These are phyloP conservation scores for Murina feae DNA, from an alignment of 2,113 vertebrate species.

Conservation along the genomic window DNA sequence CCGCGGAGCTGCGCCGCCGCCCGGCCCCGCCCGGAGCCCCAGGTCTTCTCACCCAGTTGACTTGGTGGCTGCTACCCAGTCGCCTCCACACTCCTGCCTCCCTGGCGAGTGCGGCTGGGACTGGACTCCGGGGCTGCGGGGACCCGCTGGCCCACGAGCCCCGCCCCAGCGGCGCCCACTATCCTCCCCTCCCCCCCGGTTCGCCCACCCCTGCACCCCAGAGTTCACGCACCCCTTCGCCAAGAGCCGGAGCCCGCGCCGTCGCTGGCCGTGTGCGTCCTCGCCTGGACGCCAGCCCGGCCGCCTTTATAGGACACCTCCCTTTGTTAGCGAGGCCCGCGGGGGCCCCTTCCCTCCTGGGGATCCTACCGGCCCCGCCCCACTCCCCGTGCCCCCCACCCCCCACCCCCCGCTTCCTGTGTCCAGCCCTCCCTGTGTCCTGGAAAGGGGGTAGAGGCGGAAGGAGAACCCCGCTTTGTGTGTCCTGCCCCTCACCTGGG, in stretches of 20 bases:
- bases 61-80: neutral
- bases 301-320: constrained; percentile 61
- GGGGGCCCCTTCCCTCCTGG: neutral
- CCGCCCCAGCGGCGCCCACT: neutral
- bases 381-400: neutral
- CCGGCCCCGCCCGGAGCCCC: neutral
- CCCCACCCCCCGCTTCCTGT: neutral
- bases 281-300: neutral
- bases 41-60: neutral
- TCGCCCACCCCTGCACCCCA: neutral
- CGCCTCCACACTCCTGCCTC: neutral
- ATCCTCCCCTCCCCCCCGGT: neutral
- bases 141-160: neutral
- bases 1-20: neutral
- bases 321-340: constrained; percentile 26
- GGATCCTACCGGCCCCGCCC: neutral
- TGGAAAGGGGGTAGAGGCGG: neutral
- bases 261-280: neutral
- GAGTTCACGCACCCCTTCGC: constrained; percentile 21
- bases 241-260: neutral
- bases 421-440: neutral
- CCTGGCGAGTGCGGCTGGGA: neutral
- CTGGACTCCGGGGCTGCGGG: neutral
- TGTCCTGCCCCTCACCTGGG: no score
- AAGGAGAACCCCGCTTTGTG: neutral